Conservation (phyloP, 2,888 invertebrate species). For the Melinaea marsaeus region DNA sequence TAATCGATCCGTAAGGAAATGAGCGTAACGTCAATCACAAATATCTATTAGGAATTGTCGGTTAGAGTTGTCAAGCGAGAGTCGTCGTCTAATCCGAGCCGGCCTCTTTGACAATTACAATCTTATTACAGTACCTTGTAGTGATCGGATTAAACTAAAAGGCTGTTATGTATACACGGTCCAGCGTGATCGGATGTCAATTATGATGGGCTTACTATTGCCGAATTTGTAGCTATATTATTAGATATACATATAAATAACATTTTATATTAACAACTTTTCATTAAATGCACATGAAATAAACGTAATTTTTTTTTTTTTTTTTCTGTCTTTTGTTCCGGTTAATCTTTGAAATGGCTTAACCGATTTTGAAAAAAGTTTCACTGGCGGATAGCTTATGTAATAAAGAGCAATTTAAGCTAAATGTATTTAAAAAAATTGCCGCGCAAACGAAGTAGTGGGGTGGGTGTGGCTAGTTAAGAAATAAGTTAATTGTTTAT, state of each 20-base stretch:
- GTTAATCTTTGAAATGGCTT: no score
- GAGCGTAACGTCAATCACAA: conserved; percentile 49
- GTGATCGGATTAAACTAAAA: conserved; percentile 67
- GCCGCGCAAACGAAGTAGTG: no score
- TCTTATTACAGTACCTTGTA: conserved; percentile 56
- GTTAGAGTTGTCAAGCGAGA: conserved; percentile 27
- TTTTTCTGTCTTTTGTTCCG: no score
- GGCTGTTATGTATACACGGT: conserved; percentile 65
- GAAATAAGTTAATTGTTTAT: no score
- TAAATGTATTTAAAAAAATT: no score
- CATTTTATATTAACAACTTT: no score
- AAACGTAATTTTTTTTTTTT: no score
- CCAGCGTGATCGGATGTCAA: conserved; percentile 47
- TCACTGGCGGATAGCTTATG: no score
- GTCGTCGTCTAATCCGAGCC: conserved; percentile 47
- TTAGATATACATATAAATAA: neutral
- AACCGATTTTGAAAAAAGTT: no score
- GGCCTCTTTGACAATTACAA: conserved; percentile 69
- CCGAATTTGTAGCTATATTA: conserved; percentile 18
- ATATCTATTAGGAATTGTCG: conserved; percentile 56
- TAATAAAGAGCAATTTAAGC: no score
- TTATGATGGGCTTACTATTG: conserved; percentile 38
- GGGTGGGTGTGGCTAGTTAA: no score
- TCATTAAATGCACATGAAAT: no score
- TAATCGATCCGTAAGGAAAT: conserved; percentile 41